Evolutionary conservation across 2,888 invertebrate genomes (phyloP), one percentile per base, ranked within the genome.

Genomic region (Trachelus iudaicus): DNA sequence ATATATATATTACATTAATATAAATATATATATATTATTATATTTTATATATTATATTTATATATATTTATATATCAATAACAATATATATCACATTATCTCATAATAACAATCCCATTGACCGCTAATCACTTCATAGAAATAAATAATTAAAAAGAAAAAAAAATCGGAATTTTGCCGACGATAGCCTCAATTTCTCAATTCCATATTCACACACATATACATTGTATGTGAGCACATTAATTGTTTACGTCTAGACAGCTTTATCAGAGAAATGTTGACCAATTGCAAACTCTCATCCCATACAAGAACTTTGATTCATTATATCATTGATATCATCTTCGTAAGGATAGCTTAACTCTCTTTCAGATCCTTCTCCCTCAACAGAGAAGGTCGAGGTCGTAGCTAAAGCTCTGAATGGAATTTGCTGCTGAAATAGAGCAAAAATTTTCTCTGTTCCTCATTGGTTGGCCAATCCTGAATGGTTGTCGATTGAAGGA

Each of bases 401-500:
- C 9, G 23, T 15, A 56, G 9, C 56, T 56, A 23, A 56, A 56
- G 23, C 56, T 56, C 15, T 56, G 56, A 56, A 56, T 56, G 56
- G 56, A 56, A 56, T 56, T 56, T 56, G 23, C 56, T 23, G 23
- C 23, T 56, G 56, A 56, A 56, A 56, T 56, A 56, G 23, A 56
- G 56, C 56, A 9, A 9, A 23, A 23, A 56, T 56, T 56, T 56
- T 23, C 56, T 56, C 56, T 23, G 56, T 56, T 56, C 56, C 56
- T 56, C 56, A 23, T 73, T 73, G 35, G 73, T 78, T 71, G 69
- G 56, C 75, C 56, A 78, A 71, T 82, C 37, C 75, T 82, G 69
- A 82, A 81, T 83, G 81, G 76, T 71, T 23, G 34, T 71, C 30
- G 71, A 71, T 71, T 23, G 34, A 71, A 31, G 71, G 9, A 34